These are phyloP conservation scores for Sepiola atlantica DNA, from an alignment of 2,888 invertebrate genomes.

Conservation along the genomic window DNA sequence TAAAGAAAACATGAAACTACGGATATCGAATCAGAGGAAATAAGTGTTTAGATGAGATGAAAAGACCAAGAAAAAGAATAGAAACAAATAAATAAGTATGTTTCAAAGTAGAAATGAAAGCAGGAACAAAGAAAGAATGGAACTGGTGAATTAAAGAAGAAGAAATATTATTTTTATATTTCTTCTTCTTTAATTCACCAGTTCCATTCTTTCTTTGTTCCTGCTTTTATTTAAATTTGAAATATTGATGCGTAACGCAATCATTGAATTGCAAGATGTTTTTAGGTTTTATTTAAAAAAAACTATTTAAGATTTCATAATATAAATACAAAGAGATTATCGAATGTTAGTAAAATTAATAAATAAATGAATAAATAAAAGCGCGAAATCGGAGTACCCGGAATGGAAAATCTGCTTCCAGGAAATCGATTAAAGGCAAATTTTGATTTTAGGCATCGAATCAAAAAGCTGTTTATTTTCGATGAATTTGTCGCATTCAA, in stretches of 20 bases:
- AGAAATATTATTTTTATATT: too few species aligned
- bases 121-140: not conserved
- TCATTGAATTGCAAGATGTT: not conserved
- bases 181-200: too few species aligned
- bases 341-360: not conserved
- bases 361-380: not conserved
- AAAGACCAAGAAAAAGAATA: too few species aligned
- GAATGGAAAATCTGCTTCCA: not conserved
- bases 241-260: not conserved
- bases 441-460: not conserved
- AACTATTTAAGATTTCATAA: constrained; percentile 5
- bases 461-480: not conserved
- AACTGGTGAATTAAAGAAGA: too few species aligned
- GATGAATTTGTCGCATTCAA: not conserved
- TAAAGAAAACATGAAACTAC: too few species aligned
- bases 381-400: not conserved
- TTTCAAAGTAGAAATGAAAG: not conserved
- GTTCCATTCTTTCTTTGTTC: not conserved
- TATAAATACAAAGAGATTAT: not conserved
- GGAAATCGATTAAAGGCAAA: not conserved
- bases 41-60: too few species aligned
- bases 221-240: not conserved
- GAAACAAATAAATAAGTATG: too few species aligned
- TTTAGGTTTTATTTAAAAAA: not conserved
- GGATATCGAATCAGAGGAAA: too few species aligned